Evolutionary conservation across 2,888 invertebrate genomes (phyloP), one percentile per base, ranked within the genome.

Genomic region (Serrognathus titanus): DNA sequence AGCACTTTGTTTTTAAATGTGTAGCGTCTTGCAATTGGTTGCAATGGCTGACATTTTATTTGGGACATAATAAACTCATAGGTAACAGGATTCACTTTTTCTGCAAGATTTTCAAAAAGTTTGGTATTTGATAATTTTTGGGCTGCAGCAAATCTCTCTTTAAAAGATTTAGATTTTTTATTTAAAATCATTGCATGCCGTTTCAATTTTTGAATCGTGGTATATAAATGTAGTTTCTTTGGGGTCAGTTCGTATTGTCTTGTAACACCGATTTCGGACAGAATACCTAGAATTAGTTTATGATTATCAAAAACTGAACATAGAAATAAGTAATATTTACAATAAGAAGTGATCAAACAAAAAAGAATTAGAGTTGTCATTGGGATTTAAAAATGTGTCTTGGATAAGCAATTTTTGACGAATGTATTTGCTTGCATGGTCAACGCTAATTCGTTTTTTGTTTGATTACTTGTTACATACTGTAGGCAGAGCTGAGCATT

Each of bases 1-100:
- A 63, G 41, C 24, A 65, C 45, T 58, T 63, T 66, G 11, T 63
- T 61, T 20, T 55, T 55, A 8, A 51, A 13, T 24, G 55, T 61
- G 56, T 57, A 65, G 46, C 62, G 51, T 53, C 63, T 54, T 8
- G 57, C 63, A 43, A 55, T 58, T 9, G 60, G 61, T 20, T 37
- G 36, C 20, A 55, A 11, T 37, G 48, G 51, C 38, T 53, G 53
- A 16, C 51, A 50, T 13, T 57, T 31, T 11, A 60, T 39, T 52
- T 64, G 61, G 8, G 24, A 39, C 57, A 59, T 55, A 9, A 64
- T 46, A 53, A 63, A 54, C 8, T 16, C 0, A 16, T 16, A 16
- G 2, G 54, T 49, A n/a, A 11, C 38, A 16, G 20, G 11, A 41
- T 54, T 54, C 9, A 49, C 48, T 11, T 11, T 20, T 13, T 41